A percentile compares a stretch with the other conserved stretches of the same genome.
phyloP scores from a whole-genome alignment of 2,113 vertebrate genomes.

The Nesoenas mayeri region DNA sequence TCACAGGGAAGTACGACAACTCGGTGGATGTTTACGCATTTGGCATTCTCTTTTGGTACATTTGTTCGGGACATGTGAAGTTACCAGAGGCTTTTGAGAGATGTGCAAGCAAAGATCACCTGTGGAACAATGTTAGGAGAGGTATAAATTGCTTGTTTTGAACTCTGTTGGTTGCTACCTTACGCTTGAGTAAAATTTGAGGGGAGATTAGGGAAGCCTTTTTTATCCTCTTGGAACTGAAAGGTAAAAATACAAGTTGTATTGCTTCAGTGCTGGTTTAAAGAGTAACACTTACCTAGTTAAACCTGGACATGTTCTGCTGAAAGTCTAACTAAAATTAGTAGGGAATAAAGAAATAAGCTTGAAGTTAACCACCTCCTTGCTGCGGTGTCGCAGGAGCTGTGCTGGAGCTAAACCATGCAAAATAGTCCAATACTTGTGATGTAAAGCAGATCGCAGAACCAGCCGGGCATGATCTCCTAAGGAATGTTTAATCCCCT shows the following conservation, averaged over 20 bases:
- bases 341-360: neutral
- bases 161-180: neutral
- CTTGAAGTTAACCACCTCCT: neutral
- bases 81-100: slow-evolving; percentile 97
- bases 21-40: slow-evolving; percentile 98
- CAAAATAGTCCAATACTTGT: fast-evolving
- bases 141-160: slow-evolving; percentile 70
- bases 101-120: slow-evolving; percentile 97
- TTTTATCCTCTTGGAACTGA: neutral
- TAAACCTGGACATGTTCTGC: neutral
- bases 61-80: slow-evolving; percentile 94
- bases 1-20: slow-evolving; percentile 94
- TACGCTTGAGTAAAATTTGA: neutral
- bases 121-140: slow-evolving; percentile 97
- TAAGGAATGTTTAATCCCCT: slow-evolving; percentile 39
- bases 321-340: neutral
- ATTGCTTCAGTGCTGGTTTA: neutral
- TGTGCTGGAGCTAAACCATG: neutral
- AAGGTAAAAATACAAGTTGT: neutral
- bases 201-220: neutral
- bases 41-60: slow-evolving; percentile 99
- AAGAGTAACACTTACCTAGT: neutral
- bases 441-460: neutral
- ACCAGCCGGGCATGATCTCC: neutral
- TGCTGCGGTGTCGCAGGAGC: neutral